Evolutionary conservation across 2,888 invertebrate genomes (phyloP).

Genomic region (Platycnemis pennipes): DNA sequence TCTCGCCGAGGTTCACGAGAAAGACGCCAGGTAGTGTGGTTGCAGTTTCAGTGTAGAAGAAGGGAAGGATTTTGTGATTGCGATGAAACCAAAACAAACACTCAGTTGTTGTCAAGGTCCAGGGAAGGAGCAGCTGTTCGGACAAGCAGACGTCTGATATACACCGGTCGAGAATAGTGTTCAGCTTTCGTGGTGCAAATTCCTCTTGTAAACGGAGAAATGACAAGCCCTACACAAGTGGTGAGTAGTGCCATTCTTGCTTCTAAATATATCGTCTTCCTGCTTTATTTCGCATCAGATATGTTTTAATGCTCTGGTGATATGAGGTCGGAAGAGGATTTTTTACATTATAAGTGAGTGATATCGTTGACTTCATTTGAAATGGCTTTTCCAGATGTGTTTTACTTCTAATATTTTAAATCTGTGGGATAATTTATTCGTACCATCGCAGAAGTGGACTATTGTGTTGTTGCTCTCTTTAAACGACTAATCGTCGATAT

Average conservation of each 20-base stretch:
- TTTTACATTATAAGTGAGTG: background rate
- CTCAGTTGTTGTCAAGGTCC: conserved; percentile 68
- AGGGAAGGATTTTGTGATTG: conserved; percentile 52
- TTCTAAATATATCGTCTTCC: background rate
- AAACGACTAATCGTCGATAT: background rate
- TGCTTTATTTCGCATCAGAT: background rate
- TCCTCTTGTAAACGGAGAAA: background rate
- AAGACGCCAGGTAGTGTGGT: conserved; percentile 39
- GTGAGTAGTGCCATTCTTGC: conserved; percentile 37
- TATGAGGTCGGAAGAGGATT: background rate
- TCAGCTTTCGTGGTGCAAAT: background rate
- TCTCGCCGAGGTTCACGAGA: background rate
- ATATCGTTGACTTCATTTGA: background rate
- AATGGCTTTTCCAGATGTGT: background rate
- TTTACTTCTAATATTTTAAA: background rate
- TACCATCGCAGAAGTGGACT: background rate
- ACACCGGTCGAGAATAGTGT: background rate
- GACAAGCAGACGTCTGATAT: conserved; percentile 51
- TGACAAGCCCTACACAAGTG: conserved; percentile 62
- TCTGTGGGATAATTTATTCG: background rate
- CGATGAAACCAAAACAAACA: conserved; percentile 67
- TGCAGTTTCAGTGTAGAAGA: conserved; percentile 22
- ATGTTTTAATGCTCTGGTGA: background rate
- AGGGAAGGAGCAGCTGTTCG: conserved; percentile 58
- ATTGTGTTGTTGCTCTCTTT: background rate